Evolutionary conservation across 2,113 vertebrate genomes (phyloP).

Genomic region (Salvator merianae): DNA sequence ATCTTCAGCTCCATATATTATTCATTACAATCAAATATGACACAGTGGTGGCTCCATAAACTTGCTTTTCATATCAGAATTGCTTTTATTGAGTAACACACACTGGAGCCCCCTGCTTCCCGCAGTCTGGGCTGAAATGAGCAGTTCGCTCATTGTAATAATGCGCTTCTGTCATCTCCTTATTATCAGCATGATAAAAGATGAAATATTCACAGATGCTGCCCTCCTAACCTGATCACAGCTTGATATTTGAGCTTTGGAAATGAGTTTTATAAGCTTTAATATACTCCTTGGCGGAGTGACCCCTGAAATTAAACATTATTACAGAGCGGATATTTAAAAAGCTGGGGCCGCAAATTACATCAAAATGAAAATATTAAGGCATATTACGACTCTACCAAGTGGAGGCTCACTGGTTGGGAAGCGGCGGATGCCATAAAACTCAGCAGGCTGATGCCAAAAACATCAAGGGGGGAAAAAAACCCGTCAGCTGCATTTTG

Average conservation of each 20-base stretch:
- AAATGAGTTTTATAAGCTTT: constrained; percentile 99
- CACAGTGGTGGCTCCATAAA: constrained; percentile 91
- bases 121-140: constrained; percentile 95
- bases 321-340: constrained; percentile 99
- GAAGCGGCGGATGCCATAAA: constrained; percentile 75
- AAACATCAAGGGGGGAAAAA: constrained; percentile 86
- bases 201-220: constrained; percentile 99
- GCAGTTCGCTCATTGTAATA: constrained; percentile 99
- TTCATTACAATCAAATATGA: constrained; percentile 99
- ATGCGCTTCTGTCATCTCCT: constrained; percentile 99
- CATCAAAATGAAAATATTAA: constrained; percentile 99
- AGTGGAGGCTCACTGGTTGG: constrained; percentile 84
- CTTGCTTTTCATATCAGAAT: constrained; percentile 97
- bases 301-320: constrained; percentile 99
- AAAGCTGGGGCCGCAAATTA: constrained; percentile 99
- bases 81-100: constrained; percentile 95
- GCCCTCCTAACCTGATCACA: constrained; percentile 99
- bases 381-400: constrained; percentile 98
- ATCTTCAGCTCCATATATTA: constrained; percentile 89
- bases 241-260: constrained; percentile 99
- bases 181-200: constrained; percentile 99
- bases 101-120: constrained; percentile 87
- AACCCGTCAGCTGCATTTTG: constrained; percentile 89
- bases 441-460: constrained; percentile 85
- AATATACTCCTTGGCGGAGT: constrained; percentile 99